Evolutionary conservation across 2,113 vertebrate species (phyloP).

Genomic region (Hyperopisus bebe): DNA sequence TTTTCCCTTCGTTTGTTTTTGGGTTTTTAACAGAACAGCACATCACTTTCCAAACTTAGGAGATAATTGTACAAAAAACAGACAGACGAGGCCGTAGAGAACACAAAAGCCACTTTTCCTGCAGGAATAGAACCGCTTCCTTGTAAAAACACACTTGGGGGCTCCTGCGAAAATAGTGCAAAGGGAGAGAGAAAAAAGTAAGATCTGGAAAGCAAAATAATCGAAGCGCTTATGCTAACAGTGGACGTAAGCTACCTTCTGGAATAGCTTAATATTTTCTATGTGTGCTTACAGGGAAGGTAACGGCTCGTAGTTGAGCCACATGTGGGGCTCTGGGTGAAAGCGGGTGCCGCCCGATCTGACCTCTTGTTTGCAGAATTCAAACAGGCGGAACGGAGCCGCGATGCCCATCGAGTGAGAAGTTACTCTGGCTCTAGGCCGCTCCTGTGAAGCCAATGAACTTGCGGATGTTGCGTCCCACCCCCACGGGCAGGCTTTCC

Average conservation of each 20-base stretch:
- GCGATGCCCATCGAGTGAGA: not conserved
- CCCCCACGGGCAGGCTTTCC: not conserved
- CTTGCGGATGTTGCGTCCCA: not conserved
- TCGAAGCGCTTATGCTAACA: conserved; percentile 9
- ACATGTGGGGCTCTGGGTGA: not conserved
- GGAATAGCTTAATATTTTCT: not conserved
- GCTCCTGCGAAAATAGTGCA: conserved; percentile 21
- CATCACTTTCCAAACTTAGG: conserved; percentile 55
- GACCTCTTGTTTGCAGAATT: not conserved
- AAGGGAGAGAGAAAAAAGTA: not conserved
- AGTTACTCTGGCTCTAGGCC: not conserved
- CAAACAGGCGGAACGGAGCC: not conserved
- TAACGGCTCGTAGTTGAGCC: not conserved
- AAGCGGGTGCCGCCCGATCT: not conserved
- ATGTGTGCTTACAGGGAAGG: not conserved
- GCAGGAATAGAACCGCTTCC: conserved; percentile 41
- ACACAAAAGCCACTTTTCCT: conserved; percentile 53
- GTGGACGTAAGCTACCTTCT: not conserved
- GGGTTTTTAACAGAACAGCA: conserved; percentile 42
- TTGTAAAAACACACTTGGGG: conserved; percentile 53
- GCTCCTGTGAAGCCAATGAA: not conserved
- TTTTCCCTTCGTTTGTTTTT: conserved; percentile 6
- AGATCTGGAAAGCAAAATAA: conserved; percentile 15
- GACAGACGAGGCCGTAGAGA: conserved; percentile 54
- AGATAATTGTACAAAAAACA: conserved; percentile 60